Conservation (phyloP, 2,797 vertebrate species). For the Eulemur albifrons region DNA sequence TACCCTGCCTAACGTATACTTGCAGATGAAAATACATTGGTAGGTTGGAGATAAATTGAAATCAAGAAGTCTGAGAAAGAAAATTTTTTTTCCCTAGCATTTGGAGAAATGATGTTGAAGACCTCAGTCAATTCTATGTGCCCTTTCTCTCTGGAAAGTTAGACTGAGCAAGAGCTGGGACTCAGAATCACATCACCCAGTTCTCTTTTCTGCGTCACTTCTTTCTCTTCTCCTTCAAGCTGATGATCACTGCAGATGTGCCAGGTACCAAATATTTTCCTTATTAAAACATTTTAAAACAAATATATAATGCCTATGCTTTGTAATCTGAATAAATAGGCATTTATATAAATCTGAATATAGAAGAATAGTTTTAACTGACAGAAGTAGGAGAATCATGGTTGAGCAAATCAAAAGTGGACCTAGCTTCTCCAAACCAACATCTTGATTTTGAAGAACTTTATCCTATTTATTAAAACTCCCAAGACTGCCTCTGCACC, state of each 20-base stretch:
- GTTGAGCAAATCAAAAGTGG: neutral
- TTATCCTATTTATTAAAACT: neutral
- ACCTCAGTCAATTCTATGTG: neutral
- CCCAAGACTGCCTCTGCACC: neutral
- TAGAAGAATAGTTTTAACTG: neutral
- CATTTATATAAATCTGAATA: neutral
- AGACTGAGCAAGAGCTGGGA: neutral
- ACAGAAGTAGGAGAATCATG: neutral
- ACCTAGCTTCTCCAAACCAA: no score
- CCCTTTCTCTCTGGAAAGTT: neutral
- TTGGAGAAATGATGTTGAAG: neutral
- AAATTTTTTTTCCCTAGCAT: neutral
- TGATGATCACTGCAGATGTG: neutral
- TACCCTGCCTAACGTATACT: neutral
- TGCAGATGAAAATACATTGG: neutral
- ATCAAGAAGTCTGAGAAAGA: neutral
- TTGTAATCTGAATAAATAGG: neutral
- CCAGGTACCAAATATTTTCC: neutral
- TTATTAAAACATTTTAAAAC: neutral
- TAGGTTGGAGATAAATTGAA: neutral
- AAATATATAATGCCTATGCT: neutral
- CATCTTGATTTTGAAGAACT: neutral
- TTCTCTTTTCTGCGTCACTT: accelerated
- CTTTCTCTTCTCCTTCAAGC: neutral
- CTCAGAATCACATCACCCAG: accelerated